Conservation (phyloP, 2,113 vertebrate genomes). For the Perccottus glenii region DNA sequence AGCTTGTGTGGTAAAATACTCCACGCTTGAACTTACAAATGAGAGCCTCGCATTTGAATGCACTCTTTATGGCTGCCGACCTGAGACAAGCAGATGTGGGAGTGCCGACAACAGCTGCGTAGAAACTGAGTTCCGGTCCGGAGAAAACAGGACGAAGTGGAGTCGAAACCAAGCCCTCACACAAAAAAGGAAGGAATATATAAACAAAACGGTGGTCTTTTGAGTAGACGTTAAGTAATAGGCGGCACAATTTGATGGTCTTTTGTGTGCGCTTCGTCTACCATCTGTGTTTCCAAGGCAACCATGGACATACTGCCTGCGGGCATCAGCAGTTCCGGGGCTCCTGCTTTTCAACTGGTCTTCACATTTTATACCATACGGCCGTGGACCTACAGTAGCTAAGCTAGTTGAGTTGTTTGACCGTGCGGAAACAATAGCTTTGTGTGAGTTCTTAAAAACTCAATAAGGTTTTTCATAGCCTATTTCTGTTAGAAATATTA, state of each 20-base stretch:
- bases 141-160: constrained; percentile 20
- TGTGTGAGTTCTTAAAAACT: too few species aligned
- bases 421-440: too few species aligned
- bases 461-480: too few species aligned
- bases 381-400: not conserved
- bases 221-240: constrained; percentile 38
- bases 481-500: too few species aligned
- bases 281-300: constrained; percentile 75
- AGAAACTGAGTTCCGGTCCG: constrained; percentile 38
- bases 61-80: constrained; percentile 46
- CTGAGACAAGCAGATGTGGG: constrained; percentile 60
- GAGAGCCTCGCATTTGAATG: constrained; percentile 13
- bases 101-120: constrained; percentile 63
- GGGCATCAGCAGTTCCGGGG: constrained; percentile 39
- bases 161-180: constrained; percentile 29
- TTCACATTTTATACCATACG: not conserved
- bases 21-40: constrained; percentile 4
- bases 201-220: constrained; percentile 55
- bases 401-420: too few species aligned
- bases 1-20: not conserved
- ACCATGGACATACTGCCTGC: constrained; percentile 54
- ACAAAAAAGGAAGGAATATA: constrained; percentile 48
- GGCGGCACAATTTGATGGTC: constrained; percentile 62
- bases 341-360: not conserved
- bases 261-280: constrained; percentile 67